A percentile compares a stretch with the other conserved stretches of the same genome.
Conservation (phyloP, 2,797 vertebrate species). For the Peromyscus eremicus region DNA sequence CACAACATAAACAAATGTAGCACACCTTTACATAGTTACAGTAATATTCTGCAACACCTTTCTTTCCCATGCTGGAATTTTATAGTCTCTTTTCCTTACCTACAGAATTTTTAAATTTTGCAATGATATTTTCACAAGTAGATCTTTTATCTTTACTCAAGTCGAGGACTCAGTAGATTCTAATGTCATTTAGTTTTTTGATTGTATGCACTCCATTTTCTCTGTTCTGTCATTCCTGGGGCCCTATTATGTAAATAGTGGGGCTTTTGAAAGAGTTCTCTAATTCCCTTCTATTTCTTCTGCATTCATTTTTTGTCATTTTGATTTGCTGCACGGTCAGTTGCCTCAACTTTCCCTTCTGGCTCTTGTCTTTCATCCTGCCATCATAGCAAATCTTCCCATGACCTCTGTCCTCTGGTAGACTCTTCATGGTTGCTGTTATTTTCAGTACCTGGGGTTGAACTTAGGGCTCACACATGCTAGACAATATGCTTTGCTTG, state of each 20-base stretch:
- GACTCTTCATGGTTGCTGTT: neutral
- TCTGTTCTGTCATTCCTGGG: neutral
- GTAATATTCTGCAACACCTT: neutral
- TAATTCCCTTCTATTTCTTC: neutral
- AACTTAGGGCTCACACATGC: neutral
- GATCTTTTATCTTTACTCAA: neutral
- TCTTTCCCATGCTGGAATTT: neutral
- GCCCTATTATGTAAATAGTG: neutral
- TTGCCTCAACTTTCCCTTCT: neutral
- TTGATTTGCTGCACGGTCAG: neutral
- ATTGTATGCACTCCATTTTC: neutral
- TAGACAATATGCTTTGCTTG: neutral
- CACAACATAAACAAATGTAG: too few species aligned
- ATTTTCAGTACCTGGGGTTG: neutral
- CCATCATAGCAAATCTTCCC: neutral
- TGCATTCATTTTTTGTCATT: slow-evolving; percentile 26
- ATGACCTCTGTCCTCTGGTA: neutral
- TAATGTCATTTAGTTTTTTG: neutral
- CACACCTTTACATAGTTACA: too few species aligned
- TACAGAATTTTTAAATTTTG: neutral
- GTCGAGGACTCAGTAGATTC: neutral
- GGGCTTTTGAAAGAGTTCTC: neutral
- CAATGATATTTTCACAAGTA: neutral
- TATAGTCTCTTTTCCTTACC: neutral
- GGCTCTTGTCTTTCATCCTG: neutral